Percentiles rank a stretch among this genome's conserved stretches.
These are phyloP conservation scores for Drosophila albomicans DNA, from an alignment of 1,140 invertebrate genomes.

Conservation along the genomic window DNA sequence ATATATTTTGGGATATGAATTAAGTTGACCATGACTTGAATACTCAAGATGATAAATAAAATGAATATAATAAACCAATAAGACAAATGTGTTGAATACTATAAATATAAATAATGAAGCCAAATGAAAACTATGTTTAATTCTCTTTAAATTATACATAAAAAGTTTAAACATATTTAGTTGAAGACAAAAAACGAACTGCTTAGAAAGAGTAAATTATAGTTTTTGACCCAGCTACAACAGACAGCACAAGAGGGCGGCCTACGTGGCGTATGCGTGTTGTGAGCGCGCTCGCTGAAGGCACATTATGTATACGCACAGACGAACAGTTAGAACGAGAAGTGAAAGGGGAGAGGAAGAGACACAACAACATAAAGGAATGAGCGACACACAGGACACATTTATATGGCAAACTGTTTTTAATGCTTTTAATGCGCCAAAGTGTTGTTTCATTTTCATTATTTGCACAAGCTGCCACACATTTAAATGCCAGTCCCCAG, in stretches of 20 bases:
- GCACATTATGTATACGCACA: constrained; percentile 75
- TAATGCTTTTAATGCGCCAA: constrained; percentile 83
- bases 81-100: too few species aligned
- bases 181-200: neutral
- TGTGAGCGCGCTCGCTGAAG: constrained; percentile 24
- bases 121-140: too few species aligned
- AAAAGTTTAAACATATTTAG: too few species aligned
- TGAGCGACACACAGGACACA: constrained; percentile 44
- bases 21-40: too few species aligned
- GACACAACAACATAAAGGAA: neutral
- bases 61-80: too few species aligned
- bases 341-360: neutral
- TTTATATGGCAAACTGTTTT: constrained; percentile 82
- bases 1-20: too few species aligned
- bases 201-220: constrained; percentile 30
- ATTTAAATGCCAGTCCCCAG: constrained; percentile 71
- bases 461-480: constrained; percentile 82
- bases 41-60: too few species aligned
- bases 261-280: constrained; percentile 68
- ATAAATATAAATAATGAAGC: too few species aligned
- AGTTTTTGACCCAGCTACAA: constrained; percentile 22
- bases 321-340: neutral
- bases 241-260: constrained; percentile 18
- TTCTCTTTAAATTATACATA: too few species aligned
- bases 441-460: constrained; percentile 84